phyloP scores from a whole-genome alignment of 2,888 invertebrate species.

The Hypena proboscidalis region DNA sequence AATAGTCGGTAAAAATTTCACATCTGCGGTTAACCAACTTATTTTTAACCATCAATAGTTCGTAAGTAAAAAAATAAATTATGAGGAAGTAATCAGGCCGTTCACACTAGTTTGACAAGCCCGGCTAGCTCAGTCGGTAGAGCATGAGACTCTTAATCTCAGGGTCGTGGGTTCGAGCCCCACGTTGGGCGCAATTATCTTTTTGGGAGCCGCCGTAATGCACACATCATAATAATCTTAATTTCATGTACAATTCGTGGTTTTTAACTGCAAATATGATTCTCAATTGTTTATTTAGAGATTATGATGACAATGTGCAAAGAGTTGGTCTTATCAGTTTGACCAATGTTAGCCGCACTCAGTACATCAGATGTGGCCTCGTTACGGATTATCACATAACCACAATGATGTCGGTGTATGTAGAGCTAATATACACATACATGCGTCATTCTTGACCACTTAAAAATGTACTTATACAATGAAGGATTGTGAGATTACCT shows the following conservation, averaged over 20 bases:
- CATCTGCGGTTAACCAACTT: too few relatives aligned
- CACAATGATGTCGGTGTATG: conserved; percentile 25
- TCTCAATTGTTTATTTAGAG: too few relatives aligned
- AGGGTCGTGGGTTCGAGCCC: conserved; percentile 88
- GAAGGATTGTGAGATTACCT: background rate
- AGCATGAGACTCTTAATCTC: conserved; percentile 88
- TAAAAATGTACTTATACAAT: background rate
- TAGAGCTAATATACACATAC: conserved; percentile 4
- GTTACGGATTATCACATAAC: conserved; percentile 38
- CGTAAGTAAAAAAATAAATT: too few relatives aligned
- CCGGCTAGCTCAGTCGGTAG: conserved; percentile 86
- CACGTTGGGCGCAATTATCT: conserved; percentile 81
- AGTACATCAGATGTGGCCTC: conserved; percentile 44
- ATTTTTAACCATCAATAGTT: too few relatives aligned
- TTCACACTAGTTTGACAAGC: conserved; percentile 18
- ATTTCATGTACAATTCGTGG: too few relatives aligned
- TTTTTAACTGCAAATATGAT: too few relatives aligned
- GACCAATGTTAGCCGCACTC: conserved; percentile 39
- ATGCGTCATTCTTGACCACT: conserved; percentile 2
- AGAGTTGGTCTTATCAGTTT: conserved; percentile 26
- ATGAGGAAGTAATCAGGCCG: conserved; percentile 7
- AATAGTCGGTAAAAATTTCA: too few relatives aligned
- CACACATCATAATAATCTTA: background rate
- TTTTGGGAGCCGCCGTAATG: conserved; percentile 18
- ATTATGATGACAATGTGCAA: too few relatives aligned